These are phyloP conservation scores for Axinella damicornis DNA, from an alignment of 37 sponge, comb jelly and placozoan genomes.

Conservation along the genomic window DNA sequence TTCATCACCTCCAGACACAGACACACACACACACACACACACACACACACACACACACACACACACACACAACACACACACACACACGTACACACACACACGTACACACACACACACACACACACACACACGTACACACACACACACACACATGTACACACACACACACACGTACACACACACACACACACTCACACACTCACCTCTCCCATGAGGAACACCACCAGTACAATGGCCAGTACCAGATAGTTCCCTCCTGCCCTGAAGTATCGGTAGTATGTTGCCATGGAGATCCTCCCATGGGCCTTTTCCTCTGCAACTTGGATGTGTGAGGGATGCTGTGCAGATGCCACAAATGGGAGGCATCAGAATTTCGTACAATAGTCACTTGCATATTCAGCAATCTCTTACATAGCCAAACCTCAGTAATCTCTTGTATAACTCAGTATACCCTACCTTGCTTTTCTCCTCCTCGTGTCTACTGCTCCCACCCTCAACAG, in stretches of 20 bases:
- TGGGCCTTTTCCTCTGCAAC: slow-evolving; percentile 74
- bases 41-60: no score
- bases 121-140: slow-evolving; percentile 31
- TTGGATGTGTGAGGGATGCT: background rate
- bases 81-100: no score
- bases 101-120: background rate
- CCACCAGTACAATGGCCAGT: slow-evolving; percentile 18
- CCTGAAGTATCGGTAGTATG: slow-evolving; percentile 69
- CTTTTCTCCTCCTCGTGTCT: slow-evolving; percentile 22
- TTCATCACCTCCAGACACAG: no score
- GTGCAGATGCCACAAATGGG: no score
- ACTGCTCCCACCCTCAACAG: slow-evolving; percentile 2
- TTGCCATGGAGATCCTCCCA: slow-evolving; percentile 61
- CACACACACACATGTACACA: slow-evolving; percentile 27
- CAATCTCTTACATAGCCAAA: background rate
- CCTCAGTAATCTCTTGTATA: background rate
- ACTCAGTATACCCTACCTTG: background rate
- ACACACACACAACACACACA: background rate
- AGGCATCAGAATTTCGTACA: no score
- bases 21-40: no score
- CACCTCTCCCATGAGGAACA: slow-evolving; percentile 52
- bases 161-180: slow-evolving; percentile 32
- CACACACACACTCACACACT: slow-evolving; percentile 30
- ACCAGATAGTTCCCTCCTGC: slow-evolving; percentile 61
- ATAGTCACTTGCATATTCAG: no score